Evolutionary conservation across 1,140 invertebrate genomes (phyloP).

Genomic region (Diorhabda carinulata): DNA sequence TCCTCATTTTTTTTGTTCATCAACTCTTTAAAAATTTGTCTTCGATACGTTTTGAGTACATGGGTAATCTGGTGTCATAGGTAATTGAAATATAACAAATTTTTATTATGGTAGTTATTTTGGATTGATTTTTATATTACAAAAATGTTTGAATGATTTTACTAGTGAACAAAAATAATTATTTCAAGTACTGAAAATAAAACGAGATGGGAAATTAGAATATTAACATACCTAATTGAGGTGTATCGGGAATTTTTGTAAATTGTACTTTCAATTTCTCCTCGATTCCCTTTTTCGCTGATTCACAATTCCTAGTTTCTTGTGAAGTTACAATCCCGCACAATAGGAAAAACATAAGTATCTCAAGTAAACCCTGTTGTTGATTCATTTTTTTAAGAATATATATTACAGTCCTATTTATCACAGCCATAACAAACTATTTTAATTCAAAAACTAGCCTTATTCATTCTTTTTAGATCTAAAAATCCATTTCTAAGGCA

Average conservation of each 20-base stretch:
- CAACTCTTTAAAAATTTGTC: too few species aligned
- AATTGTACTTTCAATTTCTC: conserved; percentile 6
- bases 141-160: neutral
- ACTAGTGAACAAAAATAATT: neutral
- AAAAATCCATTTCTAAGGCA: conserved; percentile 18
- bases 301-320: conserved; percentile 11
- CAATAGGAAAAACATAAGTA: conserved; percentile 5
- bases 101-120: too few species aligned
- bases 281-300: conserved; percentile 9
- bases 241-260: conserved; percentile 6
- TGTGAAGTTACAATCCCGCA: neutral
- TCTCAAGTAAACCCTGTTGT: conserved; percentile 9
- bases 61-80: too few species aligned
- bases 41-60: too few species aligned
- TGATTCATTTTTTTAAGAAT: conserved; percentile 8
- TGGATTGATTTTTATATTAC: too few species aligned
- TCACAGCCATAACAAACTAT: conserved; percentile 15
- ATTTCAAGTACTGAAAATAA: neutral
- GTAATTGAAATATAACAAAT: too few species aligned
- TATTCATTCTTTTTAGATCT: conserved; percentile 3
- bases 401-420: conserved; percentile 6
- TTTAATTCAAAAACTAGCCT: conserved; percentile 3
- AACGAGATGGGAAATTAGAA: neutral
- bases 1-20: too few species aligned
- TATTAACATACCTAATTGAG: conserved; percentile 8